phyloP scores from a whole-genome alignment of 2,888 invertebrate species.

The Sabatieria punctata region DNA sequence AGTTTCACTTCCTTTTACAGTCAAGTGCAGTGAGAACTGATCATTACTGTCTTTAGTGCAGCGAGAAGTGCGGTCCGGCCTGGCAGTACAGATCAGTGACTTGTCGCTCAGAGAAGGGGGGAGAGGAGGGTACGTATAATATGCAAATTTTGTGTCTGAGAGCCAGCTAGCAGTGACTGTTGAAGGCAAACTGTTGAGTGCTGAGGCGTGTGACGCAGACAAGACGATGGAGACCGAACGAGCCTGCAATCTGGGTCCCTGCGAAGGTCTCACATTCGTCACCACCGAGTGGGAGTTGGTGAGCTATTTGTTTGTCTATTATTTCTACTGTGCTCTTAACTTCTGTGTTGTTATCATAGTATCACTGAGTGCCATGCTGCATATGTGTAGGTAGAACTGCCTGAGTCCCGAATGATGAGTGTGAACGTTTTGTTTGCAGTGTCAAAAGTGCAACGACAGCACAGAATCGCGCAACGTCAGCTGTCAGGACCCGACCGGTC shows the following conservation, averaged over 20 bases:
- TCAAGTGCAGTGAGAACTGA: too few species aligned
- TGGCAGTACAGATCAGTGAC: constrained; percentile 33
- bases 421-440: constrained; percentile 13
- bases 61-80: constrained; percentile 53
- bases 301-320: constrained; percentile 29
- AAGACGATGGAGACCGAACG: constrained; percentile 28
- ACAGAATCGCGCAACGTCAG: constrained; percentile 29
- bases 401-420: too few species aligned
- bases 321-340: too few species aligned
- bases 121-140: constrained; percentile 15
- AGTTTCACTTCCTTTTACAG: too few species aligned
- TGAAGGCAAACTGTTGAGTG: constrained; percentile 50
- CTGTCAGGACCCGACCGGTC: constrained; percentile 26
- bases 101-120: constrained; percentile 27
- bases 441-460: constrained; percentile 29
- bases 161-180: too few species aligned
- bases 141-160: too few species aligned
- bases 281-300: constrained; percentile 72
- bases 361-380: too few species aligned
- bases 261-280: constrained; percentile 80
- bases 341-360: too few species aligned
- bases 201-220: constrained; percentile 45
- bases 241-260: constrained; percentile 44
- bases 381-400: background rate
- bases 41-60: constrained; percentile 53